These are phyloP conservation scores for Crematogaster levior DNA, from an alignment of 2,888 invertebrate genomes.

Conservation along the genomic window DNA sequence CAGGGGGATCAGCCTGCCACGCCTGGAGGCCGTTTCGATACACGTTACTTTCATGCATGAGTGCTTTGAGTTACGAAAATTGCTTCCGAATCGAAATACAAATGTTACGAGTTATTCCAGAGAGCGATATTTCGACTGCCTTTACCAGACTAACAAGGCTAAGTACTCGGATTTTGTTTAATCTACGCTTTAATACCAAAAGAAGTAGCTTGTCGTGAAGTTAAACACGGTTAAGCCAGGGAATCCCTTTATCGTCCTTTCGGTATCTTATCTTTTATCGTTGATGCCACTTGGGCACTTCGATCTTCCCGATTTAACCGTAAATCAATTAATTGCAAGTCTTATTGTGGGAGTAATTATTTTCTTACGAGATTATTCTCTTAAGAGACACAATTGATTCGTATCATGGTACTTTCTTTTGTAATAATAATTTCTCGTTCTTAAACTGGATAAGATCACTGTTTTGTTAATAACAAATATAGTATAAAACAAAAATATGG, in stretches of 20 bases:
- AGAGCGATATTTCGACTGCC: neutral
- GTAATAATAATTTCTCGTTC: neutral
- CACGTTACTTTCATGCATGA: neutral
- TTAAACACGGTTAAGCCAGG: neutral
- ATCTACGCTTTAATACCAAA: neutral
- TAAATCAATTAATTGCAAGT: neutral
- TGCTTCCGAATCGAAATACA: conserved; percentile 10
- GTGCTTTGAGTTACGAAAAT: neutral
- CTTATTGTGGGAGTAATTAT: neutral
- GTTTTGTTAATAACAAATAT: neutral
- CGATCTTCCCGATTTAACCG: neutral
- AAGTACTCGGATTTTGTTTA: too few species aligned
- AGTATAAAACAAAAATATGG: too few species aligned
- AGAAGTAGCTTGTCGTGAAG: neutral
- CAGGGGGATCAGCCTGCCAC: neutral
- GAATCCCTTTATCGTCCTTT: neutral
- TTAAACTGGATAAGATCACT: neutral
- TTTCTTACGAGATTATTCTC: too few species aligned
- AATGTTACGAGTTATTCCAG: neutral
- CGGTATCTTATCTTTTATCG: conserved; percentile 10
- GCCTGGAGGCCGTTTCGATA: neutral
- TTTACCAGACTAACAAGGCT: too few species aligned
- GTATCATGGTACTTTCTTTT: neutral
- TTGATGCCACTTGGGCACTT: neutral
- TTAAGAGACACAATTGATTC: neutral